Percentiles rank a stretch among this genome's conserved stretches.
Evolutionary conservation across 2,888 invertebrate species (phyloP).

Genomic region (Lingula anatina): DNA sequence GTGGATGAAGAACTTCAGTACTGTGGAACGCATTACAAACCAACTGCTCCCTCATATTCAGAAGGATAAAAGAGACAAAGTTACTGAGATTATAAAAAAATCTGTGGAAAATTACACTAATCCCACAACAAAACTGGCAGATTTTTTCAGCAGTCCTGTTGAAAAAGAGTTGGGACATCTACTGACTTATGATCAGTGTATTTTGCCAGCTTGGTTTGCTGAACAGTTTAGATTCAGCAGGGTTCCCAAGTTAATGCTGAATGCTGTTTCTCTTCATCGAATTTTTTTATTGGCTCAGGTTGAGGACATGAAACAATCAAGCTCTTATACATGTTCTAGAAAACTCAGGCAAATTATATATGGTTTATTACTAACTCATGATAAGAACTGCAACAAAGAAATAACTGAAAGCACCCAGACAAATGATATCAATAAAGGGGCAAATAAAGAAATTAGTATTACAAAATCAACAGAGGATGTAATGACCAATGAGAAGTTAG

Average conservation of each 20-base stretch:
- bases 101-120: conserved; percentile 38
- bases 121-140: too few species aligned
- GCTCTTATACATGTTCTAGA: conserved; percentile 30
- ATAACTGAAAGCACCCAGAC: too few species aligned
- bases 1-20: conserved; percentile 69
- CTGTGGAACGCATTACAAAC: conserved; percentile 64
- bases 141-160: too few species aligned
- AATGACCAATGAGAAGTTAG: too few species aligned
- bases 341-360: conserved; percentile 36
- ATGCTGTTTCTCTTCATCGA: conserved; percentile 34
- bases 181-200: conserved; percentile 14
- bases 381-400: too few species aligned
- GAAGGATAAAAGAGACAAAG: conserved; percentile 18
- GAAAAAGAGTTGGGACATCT: neutral
- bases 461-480: too few species aligned
- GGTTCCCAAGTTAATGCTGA: conserved; percentile 65
- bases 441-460: too few species aligned
- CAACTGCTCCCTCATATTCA: conserved; percentile 50
- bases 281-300: conserved; percentile 40
- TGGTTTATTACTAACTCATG: conserved; percentile 30
- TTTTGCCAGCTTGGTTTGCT: conserved; percentile 63
- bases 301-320: conserved; percentile 24
- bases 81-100: conserved; percentile 22
- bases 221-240: conserved; percentile 60
- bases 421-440: too few species aligned